Evolutionary conservation across 2,888 invertebrate species (phyloP).

Genomic region (Tipula unca): DNA sequence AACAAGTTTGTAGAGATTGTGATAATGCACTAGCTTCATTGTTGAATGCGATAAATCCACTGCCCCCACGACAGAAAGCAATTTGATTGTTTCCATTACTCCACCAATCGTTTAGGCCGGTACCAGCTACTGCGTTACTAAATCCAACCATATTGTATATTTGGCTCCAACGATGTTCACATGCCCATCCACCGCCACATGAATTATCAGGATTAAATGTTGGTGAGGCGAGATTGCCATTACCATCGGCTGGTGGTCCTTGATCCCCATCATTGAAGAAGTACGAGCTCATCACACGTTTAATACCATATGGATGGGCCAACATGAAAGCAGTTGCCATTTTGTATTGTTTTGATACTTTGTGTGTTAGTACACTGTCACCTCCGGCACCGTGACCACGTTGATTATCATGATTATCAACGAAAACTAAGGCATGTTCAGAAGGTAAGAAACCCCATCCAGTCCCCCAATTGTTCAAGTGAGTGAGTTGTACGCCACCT

Average conservation of each 20-base stretch:
- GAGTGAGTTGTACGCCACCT: constrained; percentile 49
- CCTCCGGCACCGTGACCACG: constrained; percentile 47
- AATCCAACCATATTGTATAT: constrained; percentile 66
- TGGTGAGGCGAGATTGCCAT: constrained; percentile 45
- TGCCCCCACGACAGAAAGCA: constrained; percentile 64
- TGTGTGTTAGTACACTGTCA: constrained; percentile 48
- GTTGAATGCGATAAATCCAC: constrained; percentile 64
- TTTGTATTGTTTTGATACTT: constrained; percentile 53
- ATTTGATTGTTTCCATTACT: constrained; percentile 66
- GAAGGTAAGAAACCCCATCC: constrained; percentile 44
- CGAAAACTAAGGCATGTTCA: constrained; percentile 55
- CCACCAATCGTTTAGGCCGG: constrained; percentile 58
- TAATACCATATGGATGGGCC: constrained; percentile 66
- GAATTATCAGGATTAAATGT: constrained; percentile 50
- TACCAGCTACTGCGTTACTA: constrained; percentile 53
- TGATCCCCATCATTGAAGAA: constrained; percentile 44
- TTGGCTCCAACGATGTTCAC: constrained; percentile 71
- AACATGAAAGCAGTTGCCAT: constrained; percentile 66
- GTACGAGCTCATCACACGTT: constrained; percentile 74
- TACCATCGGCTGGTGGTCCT: constrained; percentile 48
- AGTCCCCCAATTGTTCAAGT: constrained; percentile 41
- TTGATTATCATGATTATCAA: constrained; percentile 80
- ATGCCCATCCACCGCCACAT: constrained; percentile 63
- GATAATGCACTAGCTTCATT: constrained; percentile 51
- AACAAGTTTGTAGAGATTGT: constrained; percentile 43